phyloP scores from a whole-genome alignment of 2,113 vertebrate genomes.

The Electrona antarctica region DNA sequence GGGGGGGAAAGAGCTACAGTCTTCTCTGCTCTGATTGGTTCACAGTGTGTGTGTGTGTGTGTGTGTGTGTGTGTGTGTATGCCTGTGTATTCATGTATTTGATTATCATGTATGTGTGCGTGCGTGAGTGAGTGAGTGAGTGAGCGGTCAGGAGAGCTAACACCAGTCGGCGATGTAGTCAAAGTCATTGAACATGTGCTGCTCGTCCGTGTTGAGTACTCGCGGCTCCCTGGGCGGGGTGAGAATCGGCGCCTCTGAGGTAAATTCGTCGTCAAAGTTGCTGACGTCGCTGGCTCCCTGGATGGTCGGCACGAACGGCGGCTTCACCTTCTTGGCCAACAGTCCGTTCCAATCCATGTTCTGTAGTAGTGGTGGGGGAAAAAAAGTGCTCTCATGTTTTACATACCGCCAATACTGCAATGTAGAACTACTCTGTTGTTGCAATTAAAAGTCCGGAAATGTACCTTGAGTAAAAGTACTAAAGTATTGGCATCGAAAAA shows the following conservation, averaged over 20 bases:
- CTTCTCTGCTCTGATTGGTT: constrained; percentile 74
- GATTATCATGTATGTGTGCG: background rate
- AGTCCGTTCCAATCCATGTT: constrained; percentile 91
- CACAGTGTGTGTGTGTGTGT: constrained; percentile 79
- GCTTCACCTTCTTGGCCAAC: constrained; percentile 94
- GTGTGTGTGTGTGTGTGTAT: constrained; percentile 9
- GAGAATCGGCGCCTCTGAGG: constrained; percentile 94
- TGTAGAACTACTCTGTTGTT: no score
- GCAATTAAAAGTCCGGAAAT: no score
- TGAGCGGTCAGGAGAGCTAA: constrained; percentile 69
- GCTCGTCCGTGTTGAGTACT: constrained; percentile 90
- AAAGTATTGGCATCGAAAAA: no score
- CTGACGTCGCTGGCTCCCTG: constrained; percentile 93
- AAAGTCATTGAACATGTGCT: constrained; percentile 96
- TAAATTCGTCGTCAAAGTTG: constrained; percentile 99
- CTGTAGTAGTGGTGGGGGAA: constrained; percentile 74
- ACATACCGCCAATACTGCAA: no score
- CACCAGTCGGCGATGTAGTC: constrained; percentile 99
- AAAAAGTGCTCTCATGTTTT: no score
- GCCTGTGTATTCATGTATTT: background rate
- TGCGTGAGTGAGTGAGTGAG: background rate
- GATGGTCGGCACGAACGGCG: constrained; percentile 95
- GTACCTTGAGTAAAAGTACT: no score
- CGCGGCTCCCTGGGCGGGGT: constrained; percentile 95
- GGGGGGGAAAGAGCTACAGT: constrained; percentile 69